Percentiles rank a stretch among this genome's conserved stretches.
Conservation (phyloP, 2,113 vertebrate species). For the Pelecanus crispus region DNA sequence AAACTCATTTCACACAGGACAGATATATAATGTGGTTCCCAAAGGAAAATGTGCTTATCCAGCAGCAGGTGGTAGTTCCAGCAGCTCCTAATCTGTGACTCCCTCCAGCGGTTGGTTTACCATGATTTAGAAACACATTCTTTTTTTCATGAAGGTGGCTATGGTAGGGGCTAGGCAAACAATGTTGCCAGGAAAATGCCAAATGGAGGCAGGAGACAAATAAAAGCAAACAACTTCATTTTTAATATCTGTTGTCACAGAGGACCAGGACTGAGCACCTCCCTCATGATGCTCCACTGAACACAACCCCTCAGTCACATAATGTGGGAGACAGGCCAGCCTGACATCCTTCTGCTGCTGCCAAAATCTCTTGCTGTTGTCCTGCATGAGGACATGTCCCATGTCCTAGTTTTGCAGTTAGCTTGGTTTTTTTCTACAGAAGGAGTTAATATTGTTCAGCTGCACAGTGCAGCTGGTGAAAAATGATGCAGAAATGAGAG, state of each 20-base stretch:
- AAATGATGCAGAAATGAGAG: neutral
- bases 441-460: neutral
- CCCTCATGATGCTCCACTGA: neutral
- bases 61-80: neutral
- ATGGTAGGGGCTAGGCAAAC: neutral
- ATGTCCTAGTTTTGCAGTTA: neutral
- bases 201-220: neutral
- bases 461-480: neutral
- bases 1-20: neutral
- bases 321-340: neutral
- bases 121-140: neutral
- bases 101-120: conserved; percentile 39
- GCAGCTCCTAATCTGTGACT: conserved; percentile 48
- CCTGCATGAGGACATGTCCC: neutral
- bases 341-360: neutral
- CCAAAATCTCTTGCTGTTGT: neutral
- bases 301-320: neutral
- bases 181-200: neutral
- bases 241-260: neutral
- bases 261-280: neutral
- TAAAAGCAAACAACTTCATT: neutral
- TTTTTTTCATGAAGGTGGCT: neutral
- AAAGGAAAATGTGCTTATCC: neutral
- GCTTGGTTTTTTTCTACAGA: neutral
- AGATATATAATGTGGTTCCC: neutral